phyloP scores from a whole-genome alignment of 2,797 vertebrate genomes.

The Pangasius mekongensis region DNA sequence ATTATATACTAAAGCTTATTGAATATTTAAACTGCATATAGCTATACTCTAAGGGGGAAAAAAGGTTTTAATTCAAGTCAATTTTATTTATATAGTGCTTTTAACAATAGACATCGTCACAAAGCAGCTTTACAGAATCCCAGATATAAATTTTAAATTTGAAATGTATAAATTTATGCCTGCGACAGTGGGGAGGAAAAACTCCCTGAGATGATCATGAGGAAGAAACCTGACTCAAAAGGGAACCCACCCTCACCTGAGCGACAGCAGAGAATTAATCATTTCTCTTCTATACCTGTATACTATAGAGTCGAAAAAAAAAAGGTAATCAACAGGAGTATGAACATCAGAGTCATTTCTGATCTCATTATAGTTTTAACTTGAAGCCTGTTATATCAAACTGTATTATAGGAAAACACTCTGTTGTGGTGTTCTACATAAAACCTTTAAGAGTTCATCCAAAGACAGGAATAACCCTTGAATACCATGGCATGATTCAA shows the following conservation, averaged over 20 bases:
- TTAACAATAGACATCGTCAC: too few relatives aligned
- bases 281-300: background rate
- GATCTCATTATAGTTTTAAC: background rate
- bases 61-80: too few relatives aligned
- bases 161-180: background rate
- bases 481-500: background rate
- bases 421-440: background rate
- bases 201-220: background rate
- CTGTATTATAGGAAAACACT: too few relatives aligned
- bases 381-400: background rate
- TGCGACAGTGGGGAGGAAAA: background rate
- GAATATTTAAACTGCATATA: too few relatives aligned
- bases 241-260: background rate
- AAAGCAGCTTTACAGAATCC: background rate
- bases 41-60: too few relatives aligned
- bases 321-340: background rate
- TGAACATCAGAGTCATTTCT: too few relatives aligned
- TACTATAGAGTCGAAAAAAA: background rate
- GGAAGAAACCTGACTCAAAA: background rate
- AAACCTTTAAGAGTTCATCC: too few relatives aligned
- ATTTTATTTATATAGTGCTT: too few relatives aligned
- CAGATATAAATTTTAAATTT: background rate
- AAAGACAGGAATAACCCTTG: background rate
- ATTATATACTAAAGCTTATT: too few relatives aligned
- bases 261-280: background rate